Percentiles rank a stretch among this genome's conserved stretches.
These are phyloP conservation scores for Donacobius atricapilla DNA, from an alignment of 2,113 vertebrate species.

Conservation along the genomic window DNA sequence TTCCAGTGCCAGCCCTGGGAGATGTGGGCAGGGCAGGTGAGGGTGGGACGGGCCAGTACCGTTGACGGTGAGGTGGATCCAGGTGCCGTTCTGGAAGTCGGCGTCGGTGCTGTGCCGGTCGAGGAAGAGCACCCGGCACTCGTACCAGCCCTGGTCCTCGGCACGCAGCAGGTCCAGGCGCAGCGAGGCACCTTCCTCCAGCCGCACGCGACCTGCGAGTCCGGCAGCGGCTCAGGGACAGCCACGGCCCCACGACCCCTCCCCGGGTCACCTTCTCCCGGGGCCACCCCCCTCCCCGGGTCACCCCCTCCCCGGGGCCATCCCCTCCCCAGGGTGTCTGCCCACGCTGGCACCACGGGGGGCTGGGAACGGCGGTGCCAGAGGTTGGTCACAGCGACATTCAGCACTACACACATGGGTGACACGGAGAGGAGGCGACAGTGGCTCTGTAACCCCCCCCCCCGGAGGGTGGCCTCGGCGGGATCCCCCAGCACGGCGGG, in stretches of 20 bases:
- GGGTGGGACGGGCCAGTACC: background rate
- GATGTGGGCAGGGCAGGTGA: rapidly evolving
- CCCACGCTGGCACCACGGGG: background rate
- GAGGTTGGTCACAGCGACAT: background rate
- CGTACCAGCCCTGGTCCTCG: conserved; percentile 96
- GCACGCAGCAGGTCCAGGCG: conserved; percentile 82
- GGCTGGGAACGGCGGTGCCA: background rate
- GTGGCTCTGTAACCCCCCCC: background rate
- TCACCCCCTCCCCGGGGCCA: background rate
- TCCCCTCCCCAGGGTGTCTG: background rate
- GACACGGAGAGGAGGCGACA: rapidly evolving
- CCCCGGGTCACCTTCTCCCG: background rate
- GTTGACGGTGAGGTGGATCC: conserved; percentile 93
- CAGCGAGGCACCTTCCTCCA: conserved; percentile 87
- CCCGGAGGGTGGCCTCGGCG: rapidly evolving
- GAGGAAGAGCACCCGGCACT: conserved; percentile 91
- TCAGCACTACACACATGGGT: rapidly evolving
- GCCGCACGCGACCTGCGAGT: conserved; percentile 81
- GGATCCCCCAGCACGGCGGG: background rate
- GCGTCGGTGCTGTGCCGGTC: conserved; percentile 80
- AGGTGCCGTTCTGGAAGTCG: conserved; percentile 91
- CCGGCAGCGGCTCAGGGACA: background rate
- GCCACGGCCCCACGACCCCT: background rate
- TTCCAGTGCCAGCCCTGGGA: background rate
- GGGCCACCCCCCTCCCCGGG: background rate